phyloP scores from a whole-genome alignment of 53 echinoderm and acorn worm species.

The Temnopleurus reevesii region DNA sequence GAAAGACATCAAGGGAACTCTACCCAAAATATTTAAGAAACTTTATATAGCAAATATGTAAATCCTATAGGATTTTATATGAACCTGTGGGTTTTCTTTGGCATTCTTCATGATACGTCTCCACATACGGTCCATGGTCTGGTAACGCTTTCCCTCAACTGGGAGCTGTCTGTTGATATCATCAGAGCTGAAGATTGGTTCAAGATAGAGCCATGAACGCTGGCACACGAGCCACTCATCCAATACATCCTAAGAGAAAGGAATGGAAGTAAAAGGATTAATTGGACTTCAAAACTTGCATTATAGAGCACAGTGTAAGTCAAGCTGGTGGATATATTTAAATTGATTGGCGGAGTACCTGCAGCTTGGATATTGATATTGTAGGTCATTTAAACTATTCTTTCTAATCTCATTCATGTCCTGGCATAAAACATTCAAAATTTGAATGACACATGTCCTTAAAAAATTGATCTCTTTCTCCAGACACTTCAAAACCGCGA shows the following conservation, averaged over 20 bases:
- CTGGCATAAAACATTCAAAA: too few relatives aligned
- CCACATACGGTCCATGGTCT: slow-evolving; percentile 99
- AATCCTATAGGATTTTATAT: not conserved
- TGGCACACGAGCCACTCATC: slow-evolving; percentile 99
- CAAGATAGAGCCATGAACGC: slow-evolving; percentile 95
- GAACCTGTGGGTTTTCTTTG: slow-evolving; percentile 97
- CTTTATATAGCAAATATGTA: too few relatives aligned
- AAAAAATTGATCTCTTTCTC: too few relatives aligned
- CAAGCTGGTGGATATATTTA: not conserved
- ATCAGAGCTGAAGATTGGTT: slow-evolving; percentile 99
- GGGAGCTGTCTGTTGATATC: slow-evolving; percentile 99
- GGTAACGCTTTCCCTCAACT: slow-evolving; percentile 97
- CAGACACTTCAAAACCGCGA: too few relatives aligned
- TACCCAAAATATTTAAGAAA: too few relatives aligned
- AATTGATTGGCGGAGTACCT: not conserved
- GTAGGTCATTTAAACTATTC: too few relatives aligned
- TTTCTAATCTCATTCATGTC: too few relatives aligned
- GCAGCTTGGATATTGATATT: too few relatives aligned
- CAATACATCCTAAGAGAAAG: slow-evolving; percentile 83
- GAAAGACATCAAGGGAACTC: not conserved
- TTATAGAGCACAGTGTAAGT: not conserved
- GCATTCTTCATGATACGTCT: slow-evolving; percentile 99
- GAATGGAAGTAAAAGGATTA: too few relatives aligned
- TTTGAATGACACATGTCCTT: too few relatives aligned
- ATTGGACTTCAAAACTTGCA: too few relatives aligned